Evolutionary conservation across 2,888 invertebrate species (phyloP).

Genomic region (Drosophila prolongata): DNA sequence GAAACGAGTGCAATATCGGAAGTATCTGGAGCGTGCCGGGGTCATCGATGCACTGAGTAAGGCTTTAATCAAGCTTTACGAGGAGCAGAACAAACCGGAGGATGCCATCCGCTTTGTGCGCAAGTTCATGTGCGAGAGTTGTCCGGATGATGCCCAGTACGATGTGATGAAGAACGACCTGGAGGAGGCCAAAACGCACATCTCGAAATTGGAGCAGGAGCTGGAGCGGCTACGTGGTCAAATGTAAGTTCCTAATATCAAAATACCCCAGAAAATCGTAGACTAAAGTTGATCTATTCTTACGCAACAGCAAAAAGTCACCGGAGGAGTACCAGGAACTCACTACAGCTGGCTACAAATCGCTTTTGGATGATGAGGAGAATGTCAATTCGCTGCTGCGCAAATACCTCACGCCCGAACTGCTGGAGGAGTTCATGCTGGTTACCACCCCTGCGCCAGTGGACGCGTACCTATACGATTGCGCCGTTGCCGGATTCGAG

Average conservation of each 20-base stretch:
- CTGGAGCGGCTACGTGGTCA: constrained; percentile 81
- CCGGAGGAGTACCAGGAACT: constrained; percentile 84
- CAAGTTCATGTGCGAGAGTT: constrained; percentile 83
- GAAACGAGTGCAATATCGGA: constrained; percentile 84
- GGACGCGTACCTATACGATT: constrained; percentile 87
- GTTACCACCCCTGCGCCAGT: constrained; percentile 85
- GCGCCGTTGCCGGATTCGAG: constrained; percentile 87
- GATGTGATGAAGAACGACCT: constrained; percentile 81
- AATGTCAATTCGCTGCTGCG: constrained; percentile 87
- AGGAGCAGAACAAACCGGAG: constrained; percentile 84
- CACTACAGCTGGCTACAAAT: constrained; percentile 85
- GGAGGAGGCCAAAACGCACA: constrained; percentile 79
- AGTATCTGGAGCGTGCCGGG: constrained; percentile 84
- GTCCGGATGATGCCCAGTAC: constrained; percentile 83
- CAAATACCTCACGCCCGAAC: constrained; percentile 86
- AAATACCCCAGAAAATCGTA: background rate
- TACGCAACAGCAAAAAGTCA: constrained; percentile 76
- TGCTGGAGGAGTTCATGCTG: constrained; percentile 86
- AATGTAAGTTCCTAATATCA: constrained; percentile 70
- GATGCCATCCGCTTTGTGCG: constrained; percentile 84
- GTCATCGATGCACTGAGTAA: constrained; percentile 84
- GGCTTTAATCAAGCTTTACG: constrained; percentile 83
- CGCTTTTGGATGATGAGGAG: constrained; percentile 85
- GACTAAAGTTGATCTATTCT: background rate
- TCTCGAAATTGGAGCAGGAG: constrained; percentile 80